Evolutionary conservation across 2,888 invertebrate species (phyloP), one percentile per base, ranked within the genome.

Genomic region (Melanostoma mellinum): DNA sequence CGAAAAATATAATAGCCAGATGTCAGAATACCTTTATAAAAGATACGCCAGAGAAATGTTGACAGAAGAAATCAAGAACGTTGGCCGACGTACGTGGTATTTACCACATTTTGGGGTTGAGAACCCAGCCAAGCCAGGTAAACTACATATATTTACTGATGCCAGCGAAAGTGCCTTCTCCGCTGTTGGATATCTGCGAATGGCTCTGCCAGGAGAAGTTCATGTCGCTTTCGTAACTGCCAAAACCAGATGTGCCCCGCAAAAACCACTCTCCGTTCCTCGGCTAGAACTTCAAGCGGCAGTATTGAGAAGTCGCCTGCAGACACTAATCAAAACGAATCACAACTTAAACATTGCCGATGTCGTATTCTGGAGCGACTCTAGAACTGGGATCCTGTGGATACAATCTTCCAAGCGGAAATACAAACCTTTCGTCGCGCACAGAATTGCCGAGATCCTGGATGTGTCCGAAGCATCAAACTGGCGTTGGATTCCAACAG

Each of bases 381-480:
- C 76, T 5, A 73, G 61, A 36, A 80, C 85, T 2, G 76, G 78
- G 6, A 32, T 85, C 10, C 60, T 68, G 4, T 86, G 85, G 84
- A 61, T 84, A 20, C 46, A 46, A 9, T 75, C 80, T 0, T 75
- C 82, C 46, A 68, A 68, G 20, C 65, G 85, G 6, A 65, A 67
- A 8, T 84, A 81, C 38, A 86, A 86, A 55, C 85, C 86, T 35
- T 88, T 86, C 58, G 87, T 87, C 10, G 85, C 87, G 3, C 78
- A 85, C 68, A 56, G 79, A n/a, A 55, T 86, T 0, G 67, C 55
- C 30, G 79, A 80, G 40, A 74, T 84, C n/a, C 20, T 73, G 20
- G 85, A 79, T 20, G 42, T 36, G 3, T 73, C 44, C 3, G 36
- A 10, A 1, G 10, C 60, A 0, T 46, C 8, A 5, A 50, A 79